Base-by-base conservation (phyloP, 2,797 vertebrate species). In the Anisognathus igniventris region DNA sequence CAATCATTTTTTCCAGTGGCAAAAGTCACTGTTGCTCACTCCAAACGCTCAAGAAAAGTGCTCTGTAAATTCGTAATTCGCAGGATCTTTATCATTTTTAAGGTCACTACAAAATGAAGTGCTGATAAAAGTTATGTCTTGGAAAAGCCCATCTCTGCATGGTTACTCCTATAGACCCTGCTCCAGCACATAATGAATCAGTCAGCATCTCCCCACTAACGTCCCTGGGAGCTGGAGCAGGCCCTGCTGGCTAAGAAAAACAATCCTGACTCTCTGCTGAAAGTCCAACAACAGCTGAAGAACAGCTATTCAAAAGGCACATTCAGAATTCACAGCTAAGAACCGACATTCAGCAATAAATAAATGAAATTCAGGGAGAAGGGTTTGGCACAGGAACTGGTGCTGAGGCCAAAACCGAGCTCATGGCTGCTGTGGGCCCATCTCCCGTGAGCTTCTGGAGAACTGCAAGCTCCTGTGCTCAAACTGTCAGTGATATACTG, bases 121-220 rank as follows among this genome's bases (percentile, higher is more conserved):
- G 80, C 25, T 67, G 68, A 58, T 64, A 72, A 44, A 65, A 86
- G 44, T 88, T 75, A 10, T 12, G 56, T 64, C 45, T 56, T 37
- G 71, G 44, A 45, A 61, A 35, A 83, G 30, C 51, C 64, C 39
- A 40, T 65, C 35, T 67, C 70, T 80, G 75, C 61, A 11, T 0
- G 0, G 37, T 62, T 66, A 16, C 35, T 58, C 24, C 30, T 5
- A 2, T 0, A 53, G 48, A 27, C 9, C 33, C 39, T 56, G 45
- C 47, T 82, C 20, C 60, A 87, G 61, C 67, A 72, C 54, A 33
- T 35, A 19, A 31, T 12, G 40, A 75, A 84, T 40, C 7, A 4
- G 45, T 9, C 42, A 79, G 56, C 2, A 3, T 56, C 75, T 65
- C 31, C 42, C 25, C 1, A 0, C 50, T 35, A 15, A 30, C 3